Base-by-base conservation (phyloP, 37 sponge, comb jelly and placozoan species). In the Hormiphora californensis region DNA sequence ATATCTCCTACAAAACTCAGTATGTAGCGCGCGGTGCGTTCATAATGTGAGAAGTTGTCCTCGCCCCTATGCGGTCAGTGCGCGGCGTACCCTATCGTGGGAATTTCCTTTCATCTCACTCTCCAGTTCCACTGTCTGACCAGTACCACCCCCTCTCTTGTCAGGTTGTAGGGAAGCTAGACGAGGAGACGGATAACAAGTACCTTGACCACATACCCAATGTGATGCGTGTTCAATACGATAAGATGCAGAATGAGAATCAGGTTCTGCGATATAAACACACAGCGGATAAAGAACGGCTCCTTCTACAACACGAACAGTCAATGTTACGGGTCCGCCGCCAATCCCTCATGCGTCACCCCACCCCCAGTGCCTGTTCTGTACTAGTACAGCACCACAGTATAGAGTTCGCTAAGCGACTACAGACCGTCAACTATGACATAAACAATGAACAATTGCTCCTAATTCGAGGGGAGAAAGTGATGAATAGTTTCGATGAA, bases 261-360 rank as follows among this genome's bases (percentile, higher is more conserved):
- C 11, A 22, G 21, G 27, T 73, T 9, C 44, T 73, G 21, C 43
- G 46, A 1, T 73, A 46, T n/a, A 73, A 73, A 41, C 81, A 73
- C 44, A 36, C 38, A 21, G 43, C 81, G 8, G 81, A 73, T 28
- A 73, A 73, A 28, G 81, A 73, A 30, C 12, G 81, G 43, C 27
- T 73, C 46, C 25, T 73, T 0, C 81, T 36, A 17, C 81, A 73
- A 30, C 81, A 73, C 35, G 81, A 73, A 9, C 81, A 73, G 81
- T 73, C 81, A 39, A 73, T 73, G 81, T 36, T 73, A 27, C 43
- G 81, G 8, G 81, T 73, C 8, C 32, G 81, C 25, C 81, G 81
- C 1, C 81, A 73, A 19, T 27, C 81, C 27, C 12, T 73, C 81
- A 73, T 73, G 81, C 40, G 43, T 25, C 81, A 73, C 38, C 81